Conservation (phyloP, 2,113 vertebrate genomes). For the Montifringilla adamsi region DNA sequence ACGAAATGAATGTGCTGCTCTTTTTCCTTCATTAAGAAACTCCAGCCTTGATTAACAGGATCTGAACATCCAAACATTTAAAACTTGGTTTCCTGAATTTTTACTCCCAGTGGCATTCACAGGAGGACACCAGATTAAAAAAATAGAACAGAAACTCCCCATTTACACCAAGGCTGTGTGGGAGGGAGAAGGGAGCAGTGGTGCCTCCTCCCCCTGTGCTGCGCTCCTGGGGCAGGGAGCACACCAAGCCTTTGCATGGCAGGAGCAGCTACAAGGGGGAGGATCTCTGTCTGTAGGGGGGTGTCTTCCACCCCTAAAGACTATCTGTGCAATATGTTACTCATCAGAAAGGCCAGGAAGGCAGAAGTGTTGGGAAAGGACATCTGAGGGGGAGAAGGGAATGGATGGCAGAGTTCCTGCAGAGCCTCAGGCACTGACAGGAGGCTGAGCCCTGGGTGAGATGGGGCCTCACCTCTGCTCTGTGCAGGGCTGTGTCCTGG, state of each 20-base stretch:
- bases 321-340: not conserved
- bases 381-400: not conserved
- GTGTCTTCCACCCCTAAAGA: not conserved
- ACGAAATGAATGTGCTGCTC: not conserved
- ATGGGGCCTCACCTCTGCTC: not conserved
- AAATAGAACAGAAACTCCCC: not conserved
- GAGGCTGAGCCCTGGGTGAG: not conserved
- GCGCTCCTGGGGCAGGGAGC: not conserved
- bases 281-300: not conserved
- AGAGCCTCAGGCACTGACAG: rapidly evolving
- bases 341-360: not conserved
- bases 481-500: not conserved
- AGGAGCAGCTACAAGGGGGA: not conserved
- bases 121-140: not conserved
- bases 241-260: not conserved
- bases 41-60: not conserved
- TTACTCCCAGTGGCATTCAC: not conserved
- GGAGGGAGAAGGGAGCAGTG: not conserved
- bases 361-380: not conserved
- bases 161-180: not conserved
- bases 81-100: not conserved
- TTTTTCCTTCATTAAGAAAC: not conserved
- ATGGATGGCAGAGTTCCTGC: not conserved
- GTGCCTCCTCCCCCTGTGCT: not conserved
- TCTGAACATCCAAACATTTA: not conserved